Base-by-base conservation (phyloP, 1,140 invertebrate species). In the Odontomachus brunneus region DNA sequence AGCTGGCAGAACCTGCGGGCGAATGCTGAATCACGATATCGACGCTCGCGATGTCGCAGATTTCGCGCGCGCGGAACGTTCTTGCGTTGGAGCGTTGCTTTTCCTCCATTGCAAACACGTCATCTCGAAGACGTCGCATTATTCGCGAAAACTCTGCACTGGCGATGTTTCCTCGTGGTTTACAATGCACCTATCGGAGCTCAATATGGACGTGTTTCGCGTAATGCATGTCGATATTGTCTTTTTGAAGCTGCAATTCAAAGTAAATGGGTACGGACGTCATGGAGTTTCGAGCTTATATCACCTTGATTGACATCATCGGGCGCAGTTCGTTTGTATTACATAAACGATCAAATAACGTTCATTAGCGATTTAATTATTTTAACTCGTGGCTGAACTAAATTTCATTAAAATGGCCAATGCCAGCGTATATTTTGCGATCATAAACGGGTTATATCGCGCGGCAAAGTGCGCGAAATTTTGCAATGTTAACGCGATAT, bases 361-460 rank as follows among this genome's bases (percentile, higher is more conserved):
- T 66, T 76, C 19, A 17, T 44, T 76, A 76, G 26, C 53, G 66
- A 76, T 76, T 24, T 66, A 66, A 76, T 76, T 55, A 76, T 76
- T 66, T 76, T 24, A 53, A 60, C 55, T 59, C 33, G 53, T 26
- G 14, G 15, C 38, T 66, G 26, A 63, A 29, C 62, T 65, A 65
- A 65, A 38, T 44, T 73, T 73, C 48, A 51, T 76, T 76, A 66
- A 76, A 76, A 66, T 66, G 24, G 60, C 38, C 29, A 75, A 63
- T 15, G 9, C 26, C n/a, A 24, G 17, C 2, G 9, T 65, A 48
- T 15, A 22, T 66, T 76, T 76, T 53, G 17, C 19, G 65, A 66
- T 53, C n/a, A 38, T n/a, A 65, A 51, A 15, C n/a, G n/a, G 51
- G 15, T 65, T 74, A 38, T 74, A 5, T 11, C 9, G 3, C 38